Percentiles rank a stretch among this genome's conserved stretches.
phyloP scores from a whole-genome alignment of 1,140 invertebrate genomes.

The Asobara japonica region DNA sequence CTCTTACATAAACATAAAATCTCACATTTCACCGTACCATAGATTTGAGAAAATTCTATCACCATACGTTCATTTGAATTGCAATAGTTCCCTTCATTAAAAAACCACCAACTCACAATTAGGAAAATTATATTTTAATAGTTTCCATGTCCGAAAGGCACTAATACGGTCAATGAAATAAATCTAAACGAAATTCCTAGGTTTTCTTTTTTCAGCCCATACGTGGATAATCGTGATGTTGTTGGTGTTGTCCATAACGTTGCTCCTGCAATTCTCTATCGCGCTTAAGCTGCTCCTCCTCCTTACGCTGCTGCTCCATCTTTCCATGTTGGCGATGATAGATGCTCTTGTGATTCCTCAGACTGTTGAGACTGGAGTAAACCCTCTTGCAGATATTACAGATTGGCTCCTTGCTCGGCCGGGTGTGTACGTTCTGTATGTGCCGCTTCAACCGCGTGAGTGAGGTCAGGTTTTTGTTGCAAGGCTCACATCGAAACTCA shows the following conservation, averaged over 20 bases:
- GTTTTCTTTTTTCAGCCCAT: constrained; percentile 30
- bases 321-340: constrained; percentile 75
- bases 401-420: constrained; percentile 83
- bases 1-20: background rate
- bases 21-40: background rate
- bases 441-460: constrained; percentile 85
- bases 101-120: background rate
- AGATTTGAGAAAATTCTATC: background rate
- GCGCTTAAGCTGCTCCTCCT: constrained; percentile 52
- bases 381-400: constrained; percentile 90
- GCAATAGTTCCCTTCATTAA: background rate
- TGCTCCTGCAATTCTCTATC: constrained; percentile 50
- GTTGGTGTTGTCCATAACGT: constrained; percentile 43
- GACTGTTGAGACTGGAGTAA: constrained; percentile 87
- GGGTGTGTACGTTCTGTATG: constrained; percentile 88
- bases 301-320: constrained; percentile 60
- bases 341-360: constrained; percentile 89
- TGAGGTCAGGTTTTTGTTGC: constrained; percentile 87
- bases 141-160: constrained; percentile 9
- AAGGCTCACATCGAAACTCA: constrained; percentile 86
- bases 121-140: background rate
- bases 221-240: constrained; percentile 32
- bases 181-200: background rate
- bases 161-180: background rate
- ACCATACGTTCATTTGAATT: background rate